These are phyloP conservation scores for Elephas maximus DNA, from an alignment of 2,113 vertebrate species.

Conservation along the genomic window DNA sequence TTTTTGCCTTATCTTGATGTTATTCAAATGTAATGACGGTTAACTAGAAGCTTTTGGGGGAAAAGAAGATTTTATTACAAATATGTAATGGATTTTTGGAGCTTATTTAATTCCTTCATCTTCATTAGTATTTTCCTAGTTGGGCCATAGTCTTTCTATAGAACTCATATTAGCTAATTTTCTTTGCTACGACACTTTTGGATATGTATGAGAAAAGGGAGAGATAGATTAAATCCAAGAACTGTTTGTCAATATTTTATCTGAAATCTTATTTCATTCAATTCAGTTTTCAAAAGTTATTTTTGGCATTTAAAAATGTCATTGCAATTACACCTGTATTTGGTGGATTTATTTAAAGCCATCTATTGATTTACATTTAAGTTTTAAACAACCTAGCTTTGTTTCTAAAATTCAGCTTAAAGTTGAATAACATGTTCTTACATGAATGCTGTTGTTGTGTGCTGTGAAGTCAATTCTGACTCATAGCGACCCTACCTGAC, in stretches of 20 bases:
- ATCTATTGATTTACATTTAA: background rate
- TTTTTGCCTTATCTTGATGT: background rate
- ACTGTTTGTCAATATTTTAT: constrained; percentile 41
- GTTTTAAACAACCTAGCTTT: constrained; percentile 24
- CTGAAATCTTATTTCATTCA: constrained; percentile 46
- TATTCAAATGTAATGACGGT: constrained; percentile 50
- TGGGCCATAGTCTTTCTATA: background rate
- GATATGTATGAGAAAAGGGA: background rate
- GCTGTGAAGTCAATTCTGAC: too few relatives aligned
- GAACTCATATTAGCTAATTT: constrained; percentile 6
- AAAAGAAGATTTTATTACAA: background rate
- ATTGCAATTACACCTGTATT: background rate
- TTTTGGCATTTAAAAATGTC: constrained; percentile 40
- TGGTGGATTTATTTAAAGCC: constrained; percentile 39
- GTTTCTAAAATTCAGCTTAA: constrained; percentile 22
- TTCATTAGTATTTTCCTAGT: constrained; percentile 15
- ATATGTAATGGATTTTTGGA: constrained; percentile 6
- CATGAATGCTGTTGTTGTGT: background rate
- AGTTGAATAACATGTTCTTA: background rate
- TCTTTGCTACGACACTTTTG: constrained; percentile 13
- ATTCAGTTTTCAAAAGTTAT: constrained; percentile 30
- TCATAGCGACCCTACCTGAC: too few relatives aligned
- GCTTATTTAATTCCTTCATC: background rate
- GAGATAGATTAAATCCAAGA: background rate
- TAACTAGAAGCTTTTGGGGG: background rate